Conservation (phyloP, 1,140 invertebrate genomes). For the Copidosoma floridanum region DNA sequence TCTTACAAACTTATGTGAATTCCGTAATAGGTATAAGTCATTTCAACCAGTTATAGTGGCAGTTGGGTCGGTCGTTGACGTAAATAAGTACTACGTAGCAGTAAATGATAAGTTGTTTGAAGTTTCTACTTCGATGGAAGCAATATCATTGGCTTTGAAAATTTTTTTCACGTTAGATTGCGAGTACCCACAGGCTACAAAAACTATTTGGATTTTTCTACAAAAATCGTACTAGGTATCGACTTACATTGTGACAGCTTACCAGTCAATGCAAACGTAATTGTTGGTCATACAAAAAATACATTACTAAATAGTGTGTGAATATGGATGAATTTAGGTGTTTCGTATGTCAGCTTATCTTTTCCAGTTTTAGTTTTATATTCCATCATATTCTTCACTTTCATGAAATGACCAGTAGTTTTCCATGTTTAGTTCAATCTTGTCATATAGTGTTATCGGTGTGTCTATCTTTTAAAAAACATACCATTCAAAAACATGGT, state of each 20-base stretch:
- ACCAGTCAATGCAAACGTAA: not conserved
- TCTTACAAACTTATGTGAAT: too few relatives aligned
- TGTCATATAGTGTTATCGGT: too few relatives aligned
- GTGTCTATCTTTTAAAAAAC: too few relatives aligned
- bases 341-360: not conserved
- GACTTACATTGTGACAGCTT: not conserved
- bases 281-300: not conserved
- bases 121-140: slow-evolving; percentile 1
- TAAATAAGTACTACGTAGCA: not conserved
- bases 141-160: slow-evolving; percentile 20
- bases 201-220: slow-evolving; percentile 8
- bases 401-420: too few relatives aligned
- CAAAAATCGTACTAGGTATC: too few relatives aligned
- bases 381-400: not conserved
- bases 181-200: slow-evolving; percentile 5
- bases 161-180: slow-evolving; percentile 26
- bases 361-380: not conserved
- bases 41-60: too few relatives aligned
- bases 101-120: slow-evolving; percentile 9
- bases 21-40: too few relatives aligned
- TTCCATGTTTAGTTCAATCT: too few relatives aligned
- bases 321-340: not conserved
- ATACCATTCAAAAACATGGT: too few relatives aligned
- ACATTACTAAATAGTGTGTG: not conserved
- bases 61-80: too few relatives aligned